Conservation (phyloP, 2,797 vertebrate genomes). For the Phrynocephalus forsythii region DNA sequence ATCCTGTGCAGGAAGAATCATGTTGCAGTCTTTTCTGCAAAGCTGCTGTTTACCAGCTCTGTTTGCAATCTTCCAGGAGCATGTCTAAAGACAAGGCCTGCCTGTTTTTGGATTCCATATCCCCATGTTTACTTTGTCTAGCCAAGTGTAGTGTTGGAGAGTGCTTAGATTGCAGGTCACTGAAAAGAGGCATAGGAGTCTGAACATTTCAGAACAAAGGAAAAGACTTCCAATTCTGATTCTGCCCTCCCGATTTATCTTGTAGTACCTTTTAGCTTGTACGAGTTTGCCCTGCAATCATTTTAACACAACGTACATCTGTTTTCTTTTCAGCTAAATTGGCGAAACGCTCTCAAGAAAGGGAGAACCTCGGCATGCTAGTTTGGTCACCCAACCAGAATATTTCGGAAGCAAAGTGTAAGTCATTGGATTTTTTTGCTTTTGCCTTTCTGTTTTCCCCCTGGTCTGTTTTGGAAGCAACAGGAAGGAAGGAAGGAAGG, state of each 20-base stretch:
- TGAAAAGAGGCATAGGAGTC: neutral
- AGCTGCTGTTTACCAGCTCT: neutral
- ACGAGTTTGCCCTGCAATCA: neutral
- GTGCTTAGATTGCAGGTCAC: neutral
- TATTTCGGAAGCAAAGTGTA: slow-evolving; percentile 91
- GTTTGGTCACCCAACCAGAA: slow-evolving; percentile 94
- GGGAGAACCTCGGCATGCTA: slow-evolving; percentile 93
- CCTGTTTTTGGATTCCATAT: neutral
- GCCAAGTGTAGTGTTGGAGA: neutral
- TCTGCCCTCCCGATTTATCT: neutral
- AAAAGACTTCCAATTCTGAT: neutral
- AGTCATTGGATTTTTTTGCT: slow-evolving; percentile 73
- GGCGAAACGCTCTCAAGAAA: slow-evolving; percentile 87
- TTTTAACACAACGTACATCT: slow-evolving; percentile 67
- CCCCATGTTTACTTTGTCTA: neutral
- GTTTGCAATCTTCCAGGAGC: neutral
- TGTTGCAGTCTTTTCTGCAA: slow-evolving; percentile 18
- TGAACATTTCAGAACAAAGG: neutral
- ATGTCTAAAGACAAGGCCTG: neutral
- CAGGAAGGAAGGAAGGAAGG: neutral
- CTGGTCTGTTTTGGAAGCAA: neutral
- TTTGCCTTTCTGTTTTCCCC: neutral
- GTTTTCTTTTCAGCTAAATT: slow-evolving; percentile 82
- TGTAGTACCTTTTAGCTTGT: slow-evolving; percentile 38
- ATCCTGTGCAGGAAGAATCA: neutral